Base-by-base conservation (phyloP, 2,113 vertebrate species). In the Albula goreensis region DNA sequence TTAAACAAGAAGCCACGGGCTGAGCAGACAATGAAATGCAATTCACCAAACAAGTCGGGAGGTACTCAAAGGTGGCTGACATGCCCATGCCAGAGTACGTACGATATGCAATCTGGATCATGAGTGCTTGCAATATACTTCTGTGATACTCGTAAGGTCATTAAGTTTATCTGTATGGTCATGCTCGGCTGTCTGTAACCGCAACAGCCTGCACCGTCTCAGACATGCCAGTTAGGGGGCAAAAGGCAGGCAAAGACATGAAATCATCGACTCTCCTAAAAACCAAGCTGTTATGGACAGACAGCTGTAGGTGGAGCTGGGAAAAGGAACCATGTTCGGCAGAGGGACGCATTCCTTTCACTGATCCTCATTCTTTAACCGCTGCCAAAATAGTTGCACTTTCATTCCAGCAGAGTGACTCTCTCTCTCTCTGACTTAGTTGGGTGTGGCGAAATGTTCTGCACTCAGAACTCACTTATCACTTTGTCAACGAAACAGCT, bases 381-480 rank as follows among this genome's bases (percentile, higher is more conserved):
- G 86, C 86, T 93, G 89, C 87, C 89, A 88, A 87, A 92, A 90
- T 81, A 83, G 90, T 86, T 81, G 77, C 80, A 78, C 81, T 85
- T 86, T 82, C 78, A 66, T 83, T 81, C 79, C 50, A 81, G 86
- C 87, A 77, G 85, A 56, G 74, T 49, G 88, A 66, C 78, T 87
- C 80, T 83, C 50, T 25, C 78, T 87, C 80, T 83, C 50, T 25
- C 88, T 88, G 84, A 83, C 79, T 87, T 88, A 82, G 86, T 89
- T 89, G 87, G 89, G 88, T 89, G 88, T 88, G 92, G 90, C 92
- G 89, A 91, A 91, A 91, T 88, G 86, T 88, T 83, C 80, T 89
- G 57, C 86, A 84, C 53, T 88, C 11, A 50, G 56, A 79, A 90
- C 86, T 89, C 50, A 25, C 87, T 89, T 85, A 89, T 89, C 91